These are phyloP conservation scores for Lepus europaeus DNA, from an alignment of 2,113 vertebrate genomes.

Conservation along the genomic window DNA sequence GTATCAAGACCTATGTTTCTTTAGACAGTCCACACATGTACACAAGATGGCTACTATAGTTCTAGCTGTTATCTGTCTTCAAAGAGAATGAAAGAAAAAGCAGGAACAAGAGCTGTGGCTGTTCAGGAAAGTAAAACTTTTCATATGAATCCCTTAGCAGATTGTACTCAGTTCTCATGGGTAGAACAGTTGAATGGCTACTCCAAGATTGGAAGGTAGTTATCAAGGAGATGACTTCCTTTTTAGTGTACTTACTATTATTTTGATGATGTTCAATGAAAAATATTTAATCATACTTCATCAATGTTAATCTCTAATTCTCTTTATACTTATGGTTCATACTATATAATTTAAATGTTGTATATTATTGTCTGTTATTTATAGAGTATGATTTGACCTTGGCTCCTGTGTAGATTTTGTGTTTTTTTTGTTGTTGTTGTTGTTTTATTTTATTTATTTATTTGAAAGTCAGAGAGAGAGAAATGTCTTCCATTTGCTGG, in stretches of 20 bases:
- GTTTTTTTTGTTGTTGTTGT: too few species aligned
- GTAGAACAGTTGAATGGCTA: neutral
- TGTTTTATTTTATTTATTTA: too few species aligned
- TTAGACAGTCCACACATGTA: neutral
- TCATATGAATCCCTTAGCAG: neutral
- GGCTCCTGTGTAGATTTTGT: constrained; percentile 19
- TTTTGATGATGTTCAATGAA: constrained; percentile 41
- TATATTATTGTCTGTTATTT: constrained; percentile 5
- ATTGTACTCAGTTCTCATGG: constrained; percentile 26
- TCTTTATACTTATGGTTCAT: constrained; percentile 45
- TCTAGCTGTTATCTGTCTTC: constrained; percentile 1
- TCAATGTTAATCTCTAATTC: constrained; percentile 17
- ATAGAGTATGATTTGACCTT: neutral
- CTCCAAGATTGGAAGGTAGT: constrained; percentile 2
- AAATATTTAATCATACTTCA: constrained; percentile 53
- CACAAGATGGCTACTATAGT: neutral
- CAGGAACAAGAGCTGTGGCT: neutral
- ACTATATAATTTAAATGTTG: constrained; percentile 30
- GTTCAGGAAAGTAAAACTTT: neutral
- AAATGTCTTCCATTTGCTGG: too few species aligned
- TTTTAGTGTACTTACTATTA: neutral
- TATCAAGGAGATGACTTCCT: neutral
- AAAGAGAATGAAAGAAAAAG: constrained; percentile 6
- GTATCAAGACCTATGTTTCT: neutral
- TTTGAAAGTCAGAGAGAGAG: too few species aligned